These are phyloP conservation scores for Heterochromis multidens DNA, from an alignment of 2,113 vertebrate species.

Conservation along the genomic window DNA sequence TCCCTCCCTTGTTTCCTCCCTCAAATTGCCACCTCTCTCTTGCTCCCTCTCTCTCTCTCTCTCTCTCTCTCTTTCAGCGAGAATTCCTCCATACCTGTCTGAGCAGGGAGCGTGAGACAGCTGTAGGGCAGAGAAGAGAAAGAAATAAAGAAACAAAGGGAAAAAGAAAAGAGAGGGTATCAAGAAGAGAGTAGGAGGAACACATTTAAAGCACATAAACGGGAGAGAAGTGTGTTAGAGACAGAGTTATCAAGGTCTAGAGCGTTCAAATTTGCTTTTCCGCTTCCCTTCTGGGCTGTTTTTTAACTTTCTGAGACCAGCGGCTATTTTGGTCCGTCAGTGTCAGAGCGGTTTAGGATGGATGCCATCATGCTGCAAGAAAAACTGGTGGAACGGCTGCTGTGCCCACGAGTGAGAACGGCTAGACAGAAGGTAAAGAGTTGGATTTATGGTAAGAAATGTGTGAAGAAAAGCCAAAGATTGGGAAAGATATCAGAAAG, in stretches of 20 bases:
- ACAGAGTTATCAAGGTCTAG: neutral
- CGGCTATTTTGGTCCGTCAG: slow-evolving; percentile 57
- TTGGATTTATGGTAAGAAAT: neutral
- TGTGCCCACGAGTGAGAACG: slow-evolving; percentile 88
- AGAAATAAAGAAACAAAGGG: neutral
- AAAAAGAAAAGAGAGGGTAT: slow-evolving; percentile 2
- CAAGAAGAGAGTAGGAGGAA: slow-evolving; percentile 18
- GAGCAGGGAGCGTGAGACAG: slow-evolving; percentile 57
- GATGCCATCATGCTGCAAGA: slow-evolving; percentile 94
- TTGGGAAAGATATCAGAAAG: neutral
- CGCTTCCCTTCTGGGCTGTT: slow-evolving; percentile 13
- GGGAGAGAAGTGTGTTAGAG: slow-evolving; percentile 15
- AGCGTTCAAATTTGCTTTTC: slow-evolving; percentile 3
- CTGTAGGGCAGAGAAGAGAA: slow-evolving; percentile 41
- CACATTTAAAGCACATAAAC: slow-evolving; percentile 17
- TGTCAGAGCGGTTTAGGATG: slow-evolving; percentile 76
- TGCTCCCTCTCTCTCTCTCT: slow-evolving; percentile 30
- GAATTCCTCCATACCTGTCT: slow-evolving; percentile 75
- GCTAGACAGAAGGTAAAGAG: slow-evolving; percentile 86
- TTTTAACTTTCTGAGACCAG: slow-evolving; percentile 28
- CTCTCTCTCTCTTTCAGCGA: slow-evolving; percentile 6
- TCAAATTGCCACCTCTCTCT: slow-evolving; percentile 71
- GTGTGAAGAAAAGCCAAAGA: neutral
- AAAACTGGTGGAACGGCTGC: slow-evolving; percentile 90
- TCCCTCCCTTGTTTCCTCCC: slow-evolving; percentile 69